Conservation (phyloP, 2,113 vertebrate species). For the Pristiophorus japonicus region DNA sequence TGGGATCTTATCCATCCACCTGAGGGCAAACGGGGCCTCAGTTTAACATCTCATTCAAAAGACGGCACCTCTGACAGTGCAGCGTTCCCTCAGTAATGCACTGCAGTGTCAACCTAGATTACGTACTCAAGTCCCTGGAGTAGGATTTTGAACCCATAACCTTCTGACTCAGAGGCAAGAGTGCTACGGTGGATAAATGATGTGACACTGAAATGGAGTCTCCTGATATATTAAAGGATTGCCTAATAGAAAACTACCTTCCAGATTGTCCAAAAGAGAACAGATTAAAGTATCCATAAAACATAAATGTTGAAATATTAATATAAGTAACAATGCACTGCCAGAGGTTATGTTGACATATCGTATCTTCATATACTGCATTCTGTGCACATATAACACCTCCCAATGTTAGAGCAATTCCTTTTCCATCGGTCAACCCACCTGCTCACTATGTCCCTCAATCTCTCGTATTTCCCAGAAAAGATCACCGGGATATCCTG, state of each 20-base stretch:
- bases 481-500: neutral
- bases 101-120: neutral
- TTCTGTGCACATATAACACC: neutral
- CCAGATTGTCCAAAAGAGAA: neutral
- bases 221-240: neutral
- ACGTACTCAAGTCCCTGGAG: neutral
- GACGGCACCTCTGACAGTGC: neutral
- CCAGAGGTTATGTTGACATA: neutral
- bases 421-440: neutral
- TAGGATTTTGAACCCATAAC: neutral
- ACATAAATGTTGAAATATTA: neutral
- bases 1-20: neutral
- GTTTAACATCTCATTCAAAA: neutral
- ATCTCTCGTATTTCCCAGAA: neutral
- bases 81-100: neutral
- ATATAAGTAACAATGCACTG: neutral
- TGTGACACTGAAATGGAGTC: neutral
- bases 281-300: neutral
- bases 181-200: neutral
- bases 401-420: neutral
- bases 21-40: neutral
- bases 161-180: neutral
- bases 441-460: neutral
- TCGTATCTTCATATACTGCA: neutral
- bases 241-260: neutral